Percentiles rank a stretch among this genome's conserved stretches.
These are phyloP conservation scores for Tenebrio molitor DNA, from an alignment of 1,140 invertebrate genomes.

Conservation along the genomic window DNA sequence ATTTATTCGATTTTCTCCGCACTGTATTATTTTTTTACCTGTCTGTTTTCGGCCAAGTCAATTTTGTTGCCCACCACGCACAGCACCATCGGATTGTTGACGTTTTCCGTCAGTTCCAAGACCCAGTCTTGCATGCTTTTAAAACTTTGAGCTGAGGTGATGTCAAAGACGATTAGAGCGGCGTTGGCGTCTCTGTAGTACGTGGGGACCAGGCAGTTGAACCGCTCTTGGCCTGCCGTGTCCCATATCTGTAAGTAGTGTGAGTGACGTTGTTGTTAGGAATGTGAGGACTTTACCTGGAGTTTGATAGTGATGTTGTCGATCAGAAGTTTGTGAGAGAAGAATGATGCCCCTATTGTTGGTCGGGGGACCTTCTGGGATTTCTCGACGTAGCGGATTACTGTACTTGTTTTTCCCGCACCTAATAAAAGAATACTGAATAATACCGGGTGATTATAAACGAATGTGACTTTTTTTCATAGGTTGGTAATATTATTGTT, in stretches of 20 bases:
- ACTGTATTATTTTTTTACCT: slow-evolving; percentile 57
- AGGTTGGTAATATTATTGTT: too few species aligned
- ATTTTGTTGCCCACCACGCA: slow-evolving; percentile 88
- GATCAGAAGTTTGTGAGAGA: slow-evolving; percentile 83
- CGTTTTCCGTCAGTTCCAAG: slow-evolving; percentile 82
- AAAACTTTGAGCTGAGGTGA: slow-evolving; percentile 82
- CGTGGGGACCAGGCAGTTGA: slow-evolving; percentile 90
- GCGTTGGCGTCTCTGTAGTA: slow-evolving; percentile 93
- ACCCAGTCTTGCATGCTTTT: slow-evolving; percentile 84
- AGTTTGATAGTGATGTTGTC: slow-evolving; percentile 79
- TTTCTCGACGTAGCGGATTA: slow-evolving; percentile 84
- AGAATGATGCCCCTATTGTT: slow-evolving; percentile 91
- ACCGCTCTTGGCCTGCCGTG: slow-evolving; percentile 90
- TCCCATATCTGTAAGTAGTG: slow-evolving; percentile 81
- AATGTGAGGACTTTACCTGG: slow-evolving; percentile 70
- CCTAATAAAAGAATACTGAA: slow-evolving; percentile 69
- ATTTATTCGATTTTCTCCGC: too few species aligned
- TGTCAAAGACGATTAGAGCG: slow-evolving; percentile 89
- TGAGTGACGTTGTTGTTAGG: slow-evolving; percentile 32
- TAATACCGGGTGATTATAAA: too few species aligned
- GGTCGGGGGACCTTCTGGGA: slow-evolving; percentile 76
- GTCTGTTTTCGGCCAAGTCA: slow-evolving; percentile 76
- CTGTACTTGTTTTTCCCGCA: slow-evolving; percentile 89
- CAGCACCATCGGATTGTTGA: slow-evolving; percentile 80
- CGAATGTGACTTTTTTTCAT: too few species aligned